Conservation (phyloP, 2,797 vertebrate species). For the Acrossocheilus wenchowensis region DNA sequence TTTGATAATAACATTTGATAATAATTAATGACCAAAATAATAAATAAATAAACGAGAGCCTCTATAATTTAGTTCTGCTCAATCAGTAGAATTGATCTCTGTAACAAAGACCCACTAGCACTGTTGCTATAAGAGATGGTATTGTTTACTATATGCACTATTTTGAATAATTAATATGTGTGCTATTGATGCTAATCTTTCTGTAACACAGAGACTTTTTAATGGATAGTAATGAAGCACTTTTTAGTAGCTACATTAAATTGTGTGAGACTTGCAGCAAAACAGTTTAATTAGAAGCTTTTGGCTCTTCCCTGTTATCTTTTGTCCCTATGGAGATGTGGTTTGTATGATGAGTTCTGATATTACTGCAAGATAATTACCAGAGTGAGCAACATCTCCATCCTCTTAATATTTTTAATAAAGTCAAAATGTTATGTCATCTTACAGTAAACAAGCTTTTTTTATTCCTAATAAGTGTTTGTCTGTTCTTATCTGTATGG, state of each 20-base stretch:
- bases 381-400: constrained; percentile 40
- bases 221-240: constrained; percentile 18
- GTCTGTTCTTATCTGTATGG: neutral
- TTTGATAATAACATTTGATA: neutral
- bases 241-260: constrained; percentile 12
- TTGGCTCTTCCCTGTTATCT: constrained; percentile 46
- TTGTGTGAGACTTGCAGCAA: constrained; percentile 17
- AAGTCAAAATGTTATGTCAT: constrained; percentile 33
- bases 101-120: neutral
- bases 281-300: constrained; percentile 45
- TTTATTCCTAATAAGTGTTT: neutral
- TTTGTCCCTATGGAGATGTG: constrained; percentile 47
- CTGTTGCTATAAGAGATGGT: neutral
- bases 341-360: constrained; percentile 51
- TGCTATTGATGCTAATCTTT: constrained; percentile 4
- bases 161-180: constrained; percentile 22
- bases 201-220: constrained; percentile 8
- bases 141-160: neutral
- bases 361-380: constrained; percentile 52
- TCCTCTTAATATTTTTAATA: constrained; percentile 13
- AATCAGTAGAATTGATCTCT: neutral
- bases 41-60: neutral
- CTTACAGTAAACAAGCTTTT: constrained; percentile 17
- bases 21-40: neutral
- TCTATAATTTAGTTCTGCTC: neutral